phyloP scores from a whole-genome alignment of 2,888 invertebrate genomes.

The Hydroisotoma schaefferi region DNA sequence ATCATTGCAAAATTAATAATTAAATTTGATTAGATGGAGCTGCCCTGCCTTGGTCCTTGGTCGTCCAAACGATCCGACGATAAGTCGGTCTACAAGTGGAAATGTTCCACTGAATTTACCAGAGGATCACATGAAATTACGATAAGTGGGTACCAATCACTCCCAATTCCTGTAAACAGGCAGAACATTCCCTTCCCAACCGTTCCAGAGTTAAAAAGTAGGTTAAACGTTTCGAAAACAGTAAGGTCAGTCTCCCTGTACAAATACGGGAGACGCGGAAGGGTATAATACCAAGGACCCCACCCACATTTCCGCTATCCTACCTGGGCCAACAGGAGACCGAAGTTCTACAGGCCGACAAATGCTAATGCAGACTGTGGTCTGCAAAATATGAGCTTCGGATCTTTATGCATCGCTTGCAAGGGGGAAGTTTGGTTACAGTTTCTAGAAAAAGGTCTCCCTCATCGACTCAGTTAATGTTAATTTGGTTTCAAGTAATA shows the following conservation, averaged over 20 bases:
- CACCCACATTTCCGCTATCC: too few relatives aligned
- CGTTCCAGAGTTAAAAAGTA: neutral
- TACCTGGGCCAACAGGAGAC: slow-evolving; percentile 16
- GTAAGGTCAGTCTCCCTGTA: slow-evolving; percentile 27
- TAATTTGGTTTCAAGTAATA: too few relatives aligned
- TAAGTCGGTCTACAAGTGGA: slow-evolving; percentile 5
- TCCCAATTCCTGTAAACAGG: too few relatives aligned
- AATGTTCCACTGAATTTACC: neutral
- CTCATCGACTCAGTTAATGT: slow-evolving; percentile 19
- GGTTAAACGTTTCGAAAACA: slow-evolving; percentile 15
- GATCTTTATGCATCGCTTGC: slow-evolving; percentile 19
- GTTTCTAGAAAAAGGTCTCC: slow-evolving; percentile 17
- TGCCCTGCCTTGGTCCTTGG: slow-evolving; percentile 32
- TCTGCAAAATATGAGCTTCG: slow-evolving; percentile 29
- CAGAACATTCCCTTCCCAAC: too few relatives aligned
- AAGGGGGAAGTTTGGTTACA: slow-evolving; percentile 29
- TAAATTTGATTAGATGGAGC: slow-evolving; percentile 26
- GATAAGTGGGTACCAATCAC: too few relatives aligned
- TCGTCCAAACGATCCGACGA: slow-evolving; percentile 2
- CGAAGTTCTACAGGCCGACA: slow-evolving; percentile 28
- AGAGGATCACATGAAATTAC: neutral
- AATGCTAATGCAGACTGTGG: slow-evolving; percentile 27
- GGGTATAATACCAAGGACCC: slow-evolving; percentile 24
- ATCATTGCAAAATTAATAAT: too few relatives aligned
- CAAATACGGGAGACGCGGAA: slow-evolving; percentile 27